These are phyloP conservation scores for Heliocidaris tuberculata DNA, from an alignment of 35 echinoderm and acorn worm genomes.

Conservation along the genomic window DNA sequence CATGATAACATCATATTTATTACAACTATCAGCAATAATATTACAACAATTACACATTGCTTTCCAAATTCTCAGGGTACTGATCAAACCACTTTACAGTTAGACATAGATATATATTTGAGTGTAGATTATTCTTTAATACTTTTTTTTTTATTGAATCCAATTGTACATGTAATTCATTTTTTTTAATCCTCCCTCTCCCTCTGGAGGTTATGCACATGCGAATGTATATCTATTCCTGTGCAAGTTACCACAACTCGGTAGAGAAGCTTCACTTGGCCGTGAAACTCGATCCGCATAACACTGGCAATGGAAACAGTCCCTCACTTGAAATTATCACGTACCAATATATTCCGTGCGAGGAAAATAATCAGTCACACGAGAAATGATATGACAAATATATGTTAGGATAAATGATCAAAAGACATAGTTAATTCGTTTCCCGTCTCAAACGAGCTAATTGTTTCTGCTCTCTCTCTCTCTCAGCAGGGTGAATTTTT, in stretches of 20 bases:
- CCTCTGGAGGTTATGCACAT: too few relatives aligned
- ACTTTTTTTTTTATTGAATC: too few relatives aligned
- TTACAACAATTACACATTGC: too few relatives aligned
- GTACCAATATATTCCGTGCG: not conserved
- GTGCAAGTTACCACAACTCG: not conserved
- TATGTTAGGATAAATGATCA: not conserved
- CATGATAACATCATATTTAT: too few relatives aligned
- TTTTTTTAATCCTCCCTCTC: too few relatives aligned
- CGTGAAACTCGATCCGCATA: not conserved
- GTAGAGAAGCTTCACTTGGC: too few relatives aligned
- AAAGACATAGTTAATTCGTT: not conserved
- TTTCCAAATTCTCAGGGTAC: too few relatives aligned
- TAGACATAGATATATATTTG: too few relatives aligned
- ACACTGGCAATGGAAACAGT: not conserved
- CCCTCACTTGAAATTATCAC: not conserved
- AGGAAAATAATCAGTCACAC: not conserved
- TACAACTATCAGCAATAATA: too few relatives aligned
- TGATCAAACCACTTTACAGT: too few relatives aligned
- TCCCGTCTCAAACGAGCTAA: not conserved
- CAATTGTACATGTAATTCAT: too few relatives aligned
- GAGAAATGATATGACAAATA: not conserved
- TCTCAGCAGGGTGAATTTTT: not conserved
- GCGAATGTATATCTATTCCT: not conserved
- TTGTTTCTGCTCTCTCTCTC: not conserved
- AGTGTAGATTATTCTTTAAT: too few relatives aligned